Base-by-base conservation (phyloP, 1,140 invertebrate genomes). In the Venturia canescens region DNA sequence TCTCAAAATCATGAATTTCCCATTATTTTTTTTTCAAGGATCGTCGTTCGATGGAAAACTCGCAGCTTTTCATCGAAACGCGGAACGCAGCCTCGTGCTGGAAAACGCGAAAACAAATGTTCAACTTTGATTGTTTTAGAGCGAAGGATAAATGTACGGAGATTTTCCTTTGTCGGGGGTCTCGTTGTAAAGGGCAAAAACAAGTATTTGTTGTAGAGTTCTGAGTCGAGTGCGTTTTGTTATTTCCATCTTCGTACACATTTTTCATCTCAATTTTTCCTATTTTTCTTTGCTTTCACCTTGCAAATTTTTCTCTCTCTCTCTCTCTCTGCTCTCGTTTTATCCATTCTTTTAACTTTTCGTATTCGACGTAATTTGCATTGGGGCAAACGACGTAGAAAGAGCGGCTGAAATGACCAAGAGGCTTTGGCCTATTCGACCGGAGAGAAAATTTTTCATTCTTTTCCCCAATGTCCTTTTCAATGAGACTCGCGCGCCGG, bases 371-470 rank as follows among this genome's bases (percentile, higher is more conserved):
- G 16, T 66, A 66, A 66, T 66, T 66, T 66, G 60, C 60, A 66
- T 66, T 27, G 23, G 13, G 3, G 27, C 3, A 66, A 66, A 13
- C 53, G 60, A 66, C n/a, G n/a, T n/a, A 26, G 23, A 13, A 66
- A 66, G 60, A 66, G 60, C 9, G 3, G 60, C 21, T 23, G 60
- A 3, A 66, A 66, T 66, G 60, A 66, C 21, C 60, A 15, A 66
- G 60, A 26, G 60, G 60, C 60, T 66, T 66, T 57, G 53, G 60
- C 60, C 60, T 23, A 66, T 66, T 23, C 60, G 23, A 27, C n/a
- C 15, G 6, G 21, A 23, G 60, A 66, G 23, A 26, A 13, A 15
- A 66, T 66, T 66, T 27, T 27, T 66, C 60, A 26, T 27, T 66
- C 23, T 66, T 27, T 66, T 27, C 23, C 23, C 23, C 21, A 26